phyloP scores from a whole-genome alignment of 2,888 invertebrate species.

The Periphyllus acericola region DNA sequence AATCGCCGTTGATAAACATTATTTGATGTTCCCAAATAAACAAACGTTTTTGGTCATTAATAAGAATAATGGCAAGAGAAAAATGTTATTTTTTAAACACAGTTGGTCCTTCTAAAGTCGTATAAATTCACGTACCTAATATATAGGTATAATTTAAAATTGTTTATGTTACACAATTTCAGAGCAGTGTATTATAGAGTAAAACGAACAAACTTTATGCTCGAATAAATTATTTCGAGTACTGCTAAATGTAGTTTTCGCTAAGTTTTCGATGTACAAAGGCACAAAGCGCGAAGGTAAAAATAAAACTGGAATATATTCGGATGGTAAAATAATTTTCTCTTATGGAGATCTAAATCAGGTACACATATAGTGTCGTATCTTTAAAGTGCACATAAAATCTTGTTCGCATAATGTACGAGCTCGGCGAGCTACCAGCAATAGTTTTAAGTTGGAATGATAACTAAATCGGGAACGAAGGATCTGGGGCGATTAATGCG shows the following conservation, averaged over 20 bases:
- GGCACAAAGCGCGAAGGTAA: no score
- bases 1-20: no score
- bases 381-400: no score
- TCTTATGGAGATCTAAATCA: no score
- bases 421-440: neutral
- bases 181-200: no score
- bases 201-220: neutral
- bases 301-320: no score
- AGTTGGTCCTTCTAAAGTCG: neutral
- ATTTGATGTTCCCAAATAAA: neutral
- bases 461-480: no score
- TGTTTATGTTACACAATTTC: neutral
- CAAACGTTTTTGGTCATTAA: neutral
- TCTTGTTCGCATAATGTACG: neutral
- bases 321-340: no score
- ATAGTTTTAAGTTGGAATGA: no score
- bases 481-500: no score
- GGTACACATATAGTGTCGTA: no score
- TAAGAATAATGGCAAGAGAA: conserved; percentile 5
- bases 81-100: conserved; percentile 12
- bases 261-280: no score
- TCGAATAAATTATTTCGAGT: conserved; percentile 2
- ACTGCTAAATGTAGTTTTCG: neutral
- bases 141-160: neutral
- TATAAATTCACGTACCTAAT: neutral